Evolutionary conservation across 2,888 invertebrate genomes (phyloP).

Genomic region (Caradrina kadenii): DNA sequence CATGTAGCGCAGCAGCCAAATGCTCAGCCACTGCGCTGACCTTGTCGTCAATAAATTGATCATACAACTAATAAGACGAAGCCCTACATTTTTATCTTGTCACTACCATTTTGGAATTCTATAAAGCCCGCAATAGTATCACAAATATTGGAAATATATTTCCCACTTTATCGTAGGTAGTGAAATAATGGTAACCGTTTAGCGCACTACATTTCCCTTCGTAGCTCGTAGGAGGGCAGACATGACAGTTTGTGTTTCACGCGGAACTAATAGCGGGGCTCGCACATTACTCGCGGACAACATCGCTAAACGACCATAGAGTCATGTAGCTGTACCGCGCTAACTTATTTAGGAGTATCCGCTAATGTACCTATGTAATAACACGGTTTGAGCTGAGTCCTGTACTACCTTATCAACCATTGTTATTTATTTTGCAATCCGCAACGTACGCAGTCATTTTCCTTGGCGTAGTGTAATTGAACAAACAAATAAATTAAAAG

Average conservation of each 20-base stretch:
- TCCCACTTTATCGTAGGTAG: slow-evolving; percentile 55
- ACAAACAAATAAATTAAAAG: no score
- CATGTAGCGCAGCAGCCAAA: no score
- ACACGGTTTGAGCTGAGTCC: slow-evolving; percentile 9
- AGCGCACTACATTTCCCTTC: slow-evolving; percentile 51
- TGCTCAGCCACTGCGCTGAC: no score
- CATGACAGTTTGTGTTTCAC: slow-evolving; percentile 53
- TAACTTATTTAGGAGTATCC: slow-evolving; percentile 52
- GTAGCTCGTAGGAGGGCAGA: slow-evolving; percentile 53
- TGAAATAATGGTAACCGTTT: slow-evolving; percentile 61
- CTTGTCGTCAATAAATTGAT: no score
- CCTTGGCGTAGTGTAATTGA: neutral
- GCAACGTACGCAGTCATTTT: neutral
- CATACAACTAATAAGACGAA: neutral
- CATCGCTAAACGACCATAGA: slow-evolving; percentile 48
- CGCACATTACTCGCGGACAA: slow-evolving; percentile 49
- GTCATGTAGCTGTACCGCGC: slow-evolving; percentile 38
- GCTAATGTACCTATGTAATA: slow-evolving; percentile 30
- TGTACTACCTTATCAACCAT: neutral
- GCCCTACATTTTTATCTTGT: neutral
- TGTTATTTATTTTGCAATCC: neutral
- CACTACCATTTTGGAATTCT: neutral
- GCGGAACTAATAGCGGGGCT: slow-evolving; percentile 51
- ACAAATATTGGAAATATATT: slow-evolving; percentile 45
- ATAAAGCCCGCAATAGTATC: neutral